Evolutionary conservation across 2,888 invertebrate species (phyloP), one percentile per base, ranked within the genome.

Genomic region (Dioctria rufipes): DNA sequence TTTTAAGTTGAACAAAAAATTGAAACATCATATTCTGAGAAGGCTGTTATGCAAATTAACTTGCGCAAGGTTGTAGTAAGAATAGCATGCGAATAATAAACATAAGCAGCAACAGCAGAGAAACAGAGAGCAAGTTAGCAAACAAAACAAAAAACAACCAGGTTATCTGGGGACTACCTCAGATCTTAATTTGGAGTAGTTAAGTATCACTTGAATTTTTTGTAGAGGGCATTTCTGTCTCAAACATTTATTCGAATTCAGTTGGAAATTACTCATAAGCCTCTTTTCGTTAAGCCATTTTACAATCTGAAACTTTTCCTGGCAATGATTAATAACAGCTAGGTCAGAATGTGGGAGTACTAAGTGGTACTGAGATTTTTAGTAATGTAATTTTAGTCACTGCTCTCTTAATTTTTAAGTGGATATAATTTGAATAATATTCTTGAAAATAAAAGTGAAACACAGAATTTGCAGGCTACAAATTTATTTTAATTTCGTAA

Each of bases 41-140:
- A 66, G n/a, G 66, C 66, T 42, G n/a, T 3, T 43, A 66, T 42
- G 42, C 66, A 66, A 43, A 43, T 66, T 54, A 54, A 54, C 9
- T n/a, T 66, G 66, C 66, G 43, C 43, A 66, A 66, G 13, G 43
- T 42, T 43, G n/a, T n/a, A 13, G n/a, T 42, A 25, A 42, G 42
- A 66, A 40, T 66, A 5, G 43, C 13, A 66, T 42, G 42, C 3
- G 9, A 66, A 9, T 66, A 66, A 4, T n/a, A 54, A 54, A n/a
- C 11, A n/a, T 11, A 25, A n/a, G 54, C 11, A n/a, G n/a, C 0
- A n/a, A 3, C 54, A 6, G n/a, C 40, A 40, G 42, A 66, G 43
- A 42, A 66, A 42, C 43, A 54, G 54, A 54, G 11, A 25, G 25
- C 25, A 25, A 25, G 25, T 25, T 25, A 25, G 2, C 25, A 25